Percentiles rank a stretch among this genome's conserved stretches.
These are phyloP conservation scores for Proisotoma minuta DNA, from an alignment of 2,888 invertebrate genomes.

Conservation along the genomic window DNA sequence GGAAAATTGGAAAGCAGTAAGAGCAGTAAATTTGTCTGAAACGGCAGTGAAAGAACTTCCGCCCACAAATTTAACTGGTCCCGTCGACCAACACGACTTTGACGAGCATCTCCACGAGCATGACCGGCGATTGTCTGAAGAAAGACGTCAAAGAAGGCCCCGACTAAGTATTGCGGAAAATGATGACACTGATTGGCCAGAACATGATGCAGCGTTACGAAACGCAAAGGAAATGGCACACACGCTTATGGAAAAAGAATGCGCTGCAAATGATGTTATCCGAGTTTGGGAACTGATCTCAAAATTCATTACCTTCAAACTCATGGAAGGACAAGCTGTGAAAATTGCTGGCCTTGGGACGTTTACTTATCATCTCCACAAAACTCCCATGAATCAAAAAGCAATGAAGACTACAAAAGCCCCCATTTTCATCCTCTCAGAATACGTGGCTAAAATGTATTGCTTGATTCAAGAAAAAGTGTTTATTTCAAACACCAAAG, in stretches of 20 bases:
- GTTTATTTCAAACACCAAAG: slow-evolving; percentile 17
- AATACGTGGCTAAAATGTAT: slow-evolving; percentile 25
- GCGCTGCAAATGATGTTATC: slow-evolving; percentile 30
- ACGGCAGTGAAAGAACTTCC: too few relatives aligned
- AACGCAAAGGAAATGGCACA: slow-evolving; percentile 8
- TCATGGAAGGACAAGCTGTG: slow-evolving; percentile 33
- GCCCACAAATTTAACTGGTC: too few relatives aligned
- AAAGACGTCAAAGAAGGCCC: not conserved
- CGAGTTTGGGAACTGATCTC: slow-evolving; percentile 38
- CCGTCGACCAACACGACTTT: not conserved
- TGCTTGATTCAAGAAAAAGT: slow-evolving; percentile 13
- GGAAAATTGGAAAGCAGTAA: slow-evolving; percentile 10
- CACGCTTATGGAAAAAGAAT: slow-evolving; percentile 32
- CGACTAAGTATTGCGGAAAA: not conserved
- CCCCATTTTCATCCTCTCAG: slow-evolving; percentile 23
- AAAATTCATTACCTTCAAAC: slow-evolving; percentile 31
- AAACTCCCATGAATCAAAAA: not conserved
- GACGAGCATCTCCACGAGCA: not conserved
- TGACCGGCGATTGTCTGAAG: not conserved
- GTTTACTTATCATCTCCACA: not conserved
- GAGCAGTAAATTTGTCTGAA: too few relatives aligned
- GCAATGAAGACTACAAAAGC: slow-evolving; percentile 14
- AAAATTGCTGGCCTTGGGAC: slow-evolving; percentile 36
- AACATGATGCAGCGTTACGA: slow-evolving; percentile 2
- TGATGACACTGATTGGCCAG: not conserved